These are phyloP conservation scores for Carassius auratus DNA, from an alignment of 2,113 vertebrate species.

Conservation along the genomic window DNA sequence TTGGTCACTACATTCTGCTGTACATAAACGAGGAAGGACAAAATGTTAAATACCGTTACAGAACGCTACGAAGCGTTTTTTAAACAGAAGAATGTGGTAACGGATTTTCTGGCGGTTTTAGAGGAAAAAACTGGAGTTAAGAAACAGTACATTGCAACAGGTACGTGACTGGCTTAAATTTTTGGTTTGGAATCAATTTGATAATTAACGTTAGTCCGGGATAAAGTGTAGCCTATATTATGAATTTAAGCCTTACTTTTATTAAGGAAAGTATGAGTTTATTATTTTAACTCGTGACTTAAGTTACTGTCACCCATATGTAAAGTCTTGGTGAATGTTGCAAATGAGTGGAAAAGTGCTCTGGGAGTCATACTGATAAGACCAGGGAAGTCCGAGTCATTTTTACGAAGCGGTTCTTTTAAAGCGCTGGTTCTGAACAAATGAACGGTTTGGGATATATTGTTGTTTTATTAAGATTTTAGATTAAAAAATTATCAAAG, in stretches of 20 bases:
- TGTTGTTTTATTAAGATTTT: background rate
- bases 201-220: background rate
- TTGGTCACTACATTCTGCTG: background rate
- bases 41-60: slow-evolving; percentile 67
- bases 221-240: background rate
- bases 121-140: slow-evolving; percentile 82
- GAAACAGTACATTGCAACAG: slow-evolving; percentile 80
- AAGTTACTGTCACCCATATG: background rate
- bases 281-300: background rate
- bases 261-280: background rate
- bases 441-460: background rate
- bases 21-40: slow-evolving; percentile 27
- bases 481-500: background rate
- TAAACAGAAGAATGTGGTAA: slow-evolving; percentile 79
- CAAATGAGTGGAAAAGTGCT: background rate
- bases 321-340: background rate
- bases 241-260: background rate
- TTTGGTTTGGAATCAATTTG: background rate
- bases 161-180: slow-evolving; percentile 66
- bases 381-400: background rate
- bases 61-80: slow-evolving; percentile 81
- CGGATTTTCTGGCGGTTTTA: slow-evolving; percentile 75
- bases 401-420: background rate
- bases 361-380: slow-evolving; percentile 10
- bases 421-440: background rate